A percentile compares a stretch with the other conserved stretches of the same genome.
Evolutionary conservation across 1,140 invertebrate genomes (phyloP).

Genomic region (Nephotettix cincticeps): DNA sequence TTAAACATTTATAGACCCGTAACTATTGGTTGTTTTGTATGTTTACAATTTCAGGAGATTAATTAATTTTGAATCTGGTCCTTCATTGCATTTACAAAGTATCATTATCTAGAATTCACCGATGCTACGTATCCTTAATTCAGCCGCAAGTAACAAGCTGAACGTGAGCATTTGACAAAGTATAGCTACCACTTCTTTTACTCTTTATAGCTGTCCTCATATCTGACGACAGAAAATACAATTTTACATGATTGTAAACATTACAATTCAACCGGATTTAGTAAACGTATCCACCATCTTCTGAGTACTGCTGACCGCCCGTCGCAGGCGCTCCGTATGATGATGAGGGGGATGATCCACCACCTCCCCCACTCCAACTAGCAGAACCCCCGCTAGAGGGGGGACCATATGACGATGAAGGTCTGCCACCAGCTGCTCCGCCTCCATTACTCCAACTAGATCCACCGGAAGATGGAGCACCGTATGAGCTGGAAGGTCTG

Average conservation of each 20-base stretch:
- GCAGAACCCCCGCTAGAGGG: constrained; percentile 18
- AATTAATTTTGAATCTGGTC: too few relatives aligned
- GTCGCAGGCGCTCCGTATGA: constrained; percentile 31
- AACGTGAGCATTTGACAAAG: too few relatives aligned
- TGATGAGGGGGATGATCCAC: constrained; percentile 33
- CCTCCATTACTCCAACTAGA: not conserved
- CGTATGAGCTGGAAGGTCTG: constrained; percentile 27
- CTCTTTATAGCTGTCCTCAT: too few relatives aligned
- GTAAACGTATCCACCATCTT: constrained; percentile 35
- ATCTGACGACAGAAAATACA: too few relatives aligned
- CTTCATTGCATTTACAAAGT: too few relatives aligned
- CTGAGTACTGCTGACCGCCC: constrained; percentile 28
- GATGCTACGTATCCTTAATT: too few relatives aligned
- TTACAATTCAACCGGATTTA: not conserved
- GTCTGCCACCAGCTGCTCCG: not conserved
- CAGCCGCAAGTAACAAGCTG: too few relatives aligned
- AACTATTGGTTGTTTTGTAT: too few relatives aligned
- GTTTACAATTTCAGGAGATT: too few relatives aligned
- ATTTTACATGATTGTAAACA: not conserved
- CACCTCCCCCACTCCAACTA: constrained; percentile 19
- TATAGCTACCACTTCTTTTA: too few relatives aligned
- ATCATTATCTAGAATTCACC: too few relatives aligned
- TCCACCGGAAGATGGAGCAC: constrained; percentile 19
- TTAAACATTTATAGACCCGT: too few relatives aligned
- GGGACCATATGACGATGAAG: constrained; percentile 26